A percentile compares a stretch with the other conserved stretches of the same genome.
Evolutionary conservation across 2,797 vertebrate genomes (phyloP).

Genomic region (Protosalanx chinensis): DNA sequence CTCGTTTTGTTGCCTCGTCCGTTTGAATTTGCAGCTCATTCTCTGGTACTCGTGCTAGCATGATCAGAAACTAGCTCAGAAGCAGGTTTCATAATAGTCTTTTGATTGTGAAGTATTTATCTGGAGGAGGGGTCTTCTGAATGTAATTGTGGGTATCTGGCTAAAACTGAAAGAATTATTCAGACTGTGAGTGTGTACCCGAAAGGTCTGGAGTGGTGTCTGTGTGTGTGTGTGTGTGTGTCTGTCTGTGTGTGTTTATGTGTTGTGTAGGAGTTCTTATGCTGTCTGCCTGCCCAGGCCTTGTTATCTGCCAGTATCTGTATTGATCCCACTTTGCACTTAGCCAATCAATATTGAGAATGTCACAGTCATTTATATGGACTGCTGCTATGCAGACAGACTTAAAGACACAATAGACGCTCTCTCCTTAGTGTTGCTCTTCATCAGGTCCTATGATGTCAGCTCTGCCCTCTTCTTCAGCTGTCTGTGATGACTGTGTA

Average conservation of each 20-base stretch:
- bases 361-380: conserved; percentile 65
- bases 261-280: conserved; percentile 21
- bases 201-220: conserved; percentile 23
- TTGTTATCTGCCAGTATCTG: conserved; percentile 52
- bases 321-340: conserved; percentile 63
- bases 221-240: conserved; percentile 3
- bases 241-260: neutral
- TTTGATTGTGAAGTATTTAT: conserved; percentile 24
- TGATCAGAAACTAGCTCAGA: neutral
- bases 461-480: neutral
- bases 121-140: conserved; percentile 9
- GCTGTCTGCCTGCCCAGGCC: conserved; percentile 19
- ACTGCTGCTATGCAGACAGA: conserved; percentile 38
- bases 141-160: conserved; percentile 23
- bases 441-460: conserved; percentile 31
- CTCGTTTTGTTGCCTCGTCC: neutral
- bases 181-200: conserved; percentile 31
- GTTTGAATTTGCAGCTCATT: neutral
- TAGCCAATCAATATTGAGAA: conserved; percentile 63
- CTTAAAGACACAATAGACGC: conserved; percentile 46
- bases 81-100: neutral
- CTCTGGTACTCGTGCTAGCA: neutral
- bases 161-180: conserved; percentile 32
- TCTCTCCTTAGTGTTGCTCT: conserved; percentile 39
- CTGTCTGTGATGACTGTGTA: neutral